Percentiles rank a stretch among this genome's conserved stretches.
Evolutionary conservation across 2,113 vertebrate species (phyloP).

Genomic region (Aptenodytes forsteri): DNA sequence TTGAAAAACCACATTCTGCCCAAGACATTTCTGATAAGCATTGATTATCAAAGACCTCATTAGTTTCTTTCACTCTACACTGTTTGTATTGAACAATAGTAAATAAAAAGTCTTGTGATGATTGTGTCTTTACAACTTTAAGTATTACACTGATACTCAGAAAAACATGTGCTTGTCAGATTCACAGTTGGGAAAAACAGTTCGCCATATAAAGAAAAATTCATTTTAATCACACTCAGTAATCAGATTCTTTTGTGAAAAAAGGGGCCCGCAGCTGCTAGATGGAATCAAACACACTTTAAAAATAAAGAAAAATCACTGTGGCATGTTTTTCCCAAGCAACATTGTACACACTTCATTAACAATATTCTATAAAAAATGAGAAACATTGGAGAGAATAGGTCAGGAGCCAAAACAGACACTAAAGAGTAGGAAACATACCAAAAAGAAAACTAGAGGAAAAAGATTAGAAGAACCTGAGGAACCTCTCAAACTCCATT

Average conservation of each 20-base stretch:
- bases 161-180: slow-evolving; percentile 32
- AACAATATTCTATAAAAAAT: not conserved
- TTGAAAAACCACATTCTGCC: slow-evolving; percentile 38
- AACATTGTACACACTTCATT: not conserved
- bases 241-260: slow-evolving; percentile 62
- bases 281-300: slow-evolving; percentile 25
- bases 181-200: not conserved
- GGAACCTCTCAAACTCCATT: not conserved
- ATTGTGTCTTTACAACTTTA: slow-evolving; percentile 24
- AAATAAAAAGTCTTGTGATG: slow-evolving; percentile 49
- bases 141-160: not conserved
- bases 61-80: slow-evolving; percentile 41
- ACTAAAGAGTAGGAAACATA: not conserved
- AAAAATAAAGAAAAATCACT: slow-evolving; percentile 34
- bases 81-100: slow-evolving; percentile 52
- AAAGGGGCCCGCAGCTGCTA: slow-evolving; percentile 19
- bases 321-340: not conserved
- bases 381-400: not conserved
- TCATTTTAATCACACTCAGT: slow-evolving; percentile 40
- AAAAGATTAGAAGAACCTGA: not conserved
- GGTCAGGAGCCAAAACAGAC: not conserved
- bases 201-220: slow-evolving; percentile 5
- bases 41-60: slow-evolving; percentile 63
- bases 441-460: not conserved
- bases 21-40: slow-evolving; percentile 58